Percentiles rank a stretch among this genome's conserved stretches.
phyloP scores from a whole-genome alignment of 2,888 invertebrate species.

The Dorcus hopei region DNA sequence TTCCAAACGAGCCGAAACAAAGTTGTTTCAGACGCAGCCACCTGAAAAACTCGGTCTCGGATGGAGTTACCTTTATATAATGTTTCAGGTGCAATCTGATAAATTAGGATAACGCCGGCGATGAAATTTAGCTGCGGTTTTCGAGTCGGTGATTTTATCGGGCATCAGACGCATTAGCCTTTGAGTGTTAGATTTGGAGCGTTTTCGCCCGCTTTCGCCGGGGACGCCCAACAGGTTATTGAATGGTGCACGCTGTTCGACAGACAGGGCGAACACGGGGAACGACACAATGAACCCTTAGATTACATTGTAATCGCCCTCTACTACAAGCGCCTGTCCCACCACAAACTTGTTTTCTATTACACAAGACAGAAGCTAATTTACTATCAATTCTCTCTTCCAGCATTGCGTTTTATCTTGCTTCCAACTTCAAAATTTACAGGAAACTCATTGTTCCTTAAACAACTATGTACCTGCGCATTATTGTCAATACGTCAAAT shows the following conservation, averaged over 20 bases:
- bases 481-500: too few relatives aligned
- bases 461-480: too few relatives aligned
- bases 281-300: slow-evolving; percentile 38
- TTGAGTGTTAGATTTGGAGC: too few relatives aligned
- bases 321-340: slow-evolving; percentile 17
- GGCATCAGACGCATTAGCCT: too few relatives aligned
- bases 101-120: too few relatives aligned
- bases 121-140: too few relatives aligned
- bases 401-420: slow-evolving; percentile 23
- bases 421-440: too few relatives aligned
- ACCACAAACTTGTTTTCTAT: slow-evolving; percentile 22
- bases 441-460: too few relatives aligned
- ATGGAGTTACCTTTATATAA: slow-evolving; percentile 22
- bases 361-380: slow-evolving; percentile 27
- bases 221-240: slow-evolving; percentile 27
- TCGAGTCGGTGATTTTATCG: too few relatives aligned
- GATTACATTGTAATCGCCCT: slow-evolving; percentile 42
- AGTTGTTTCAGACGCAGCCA: slow-evolving; percentile 30
- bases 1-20: slow-evolving; percentile 42
- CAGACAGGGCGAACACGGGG: slow-evolving; percentile 32
- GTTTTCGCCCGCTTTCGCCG: slow-evolving; percentile 5
- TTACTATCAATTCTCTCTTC: slow-evolving; percentile 24
- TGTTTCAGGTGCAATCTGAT: slow-evolving; percentile 13
- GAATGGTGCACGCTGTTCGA: slow-evolving; percentile 25
- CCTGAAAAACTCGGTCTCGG: slow-evolving; percentile 25